Evolutionary conservation across 92 coral and sea anemone species (phyloP).

Genomic region (Ricordea florida): DNA sequence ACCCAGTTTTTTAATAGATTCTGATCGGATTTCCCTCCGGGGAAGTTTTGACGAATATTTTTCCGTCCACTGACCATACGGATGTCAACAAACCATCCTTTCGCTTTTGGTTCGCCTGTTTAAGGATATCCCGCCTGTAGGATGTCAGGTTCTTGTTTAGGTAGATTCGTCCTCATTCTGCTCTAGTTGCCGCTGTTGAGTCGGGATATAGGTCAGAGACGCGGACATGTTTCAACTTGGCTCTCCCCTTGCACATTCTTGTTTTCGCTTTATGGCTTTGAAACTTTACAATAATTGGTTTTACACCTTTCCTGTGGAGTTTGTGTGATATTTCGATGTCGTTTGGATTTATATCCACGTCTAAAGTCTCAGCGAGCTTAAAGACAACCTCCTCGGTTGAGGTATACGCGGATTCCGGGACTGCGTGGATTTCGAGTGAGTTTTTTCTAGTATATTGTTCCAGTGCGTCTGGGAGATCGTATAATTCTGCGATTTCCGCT

Average conservation of each 20-base stretch:
- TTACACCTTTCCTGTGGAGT: neutral
- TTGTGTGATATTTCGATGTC: neutral
- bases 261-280: neutral
- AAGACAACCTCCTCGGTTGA: neutral
- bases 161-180: neutral
- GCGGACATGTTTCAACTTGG: neutral
- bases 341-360: neutral
- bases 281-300: too few relatives aligned
- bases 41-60: neutral
- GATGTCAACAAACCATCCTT: neutral
- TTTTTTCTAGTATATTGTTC: neutral
- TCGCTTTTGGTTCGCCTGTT: neutral
- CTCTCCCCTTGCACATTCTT: neutral
- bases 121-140: neutral
- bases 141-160: neutral
- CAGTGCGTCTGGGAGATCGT: neutral
- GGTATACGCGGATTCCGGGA: neutral
- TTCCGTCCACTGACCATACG: neutral
- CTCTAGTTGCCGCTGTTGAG: neutral
- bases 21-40: neutral
- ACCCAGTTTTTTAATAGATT: neutral
- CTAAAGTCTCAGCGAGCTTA: neutral
- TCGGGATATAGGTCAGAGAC: neutral
- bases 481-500: neutral
- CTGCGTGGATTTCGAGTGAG: neutral